Evolutionary conservation across 37 sponge, comb jelly and placozoan species (phyloP), one percentile per base, ranked within the genome.

Genomic region (Crambe crambe): DNA sequence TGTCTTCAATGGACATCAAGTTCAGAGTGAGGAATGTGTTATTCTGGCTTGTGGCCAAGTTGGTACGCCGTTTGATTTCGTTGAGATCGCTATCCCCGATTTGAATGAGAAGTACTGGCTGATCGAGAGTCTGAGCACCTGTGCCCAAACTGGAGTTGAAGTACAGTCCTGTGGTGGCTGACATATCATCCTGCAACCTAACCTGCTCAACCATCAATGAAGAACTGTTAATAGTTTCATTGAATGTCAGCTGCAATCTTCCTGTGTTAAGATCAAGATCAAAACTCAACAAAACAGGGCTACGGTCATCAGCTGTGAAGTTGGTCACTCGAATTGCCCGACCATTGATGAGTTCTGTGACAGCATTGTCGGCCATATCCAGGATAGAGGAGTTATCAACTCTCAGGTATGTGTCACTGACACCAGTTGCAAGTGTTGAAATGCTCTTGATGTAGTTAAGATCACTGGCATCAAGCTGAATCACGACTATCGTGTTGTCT

Each of bases 401-500:
- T 39, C 67, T n/a, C 15, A 96, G 65, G 67, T 78, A 92, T 1
- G 96, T 96, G 84, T 87, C 87, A 22, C 70, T 22, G 1, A 3
- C 25, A 36, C 59, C 23, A 0, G 93, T 92, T 1, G 86, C 88
- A 26, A 96, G 70, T 25, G 37, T 54, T 39, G 80, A 61, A 51
- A 87, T 39, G 35, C 79, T 73, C 83, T 96, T 96, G 74, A 96
- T 92, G 91, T 89, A 89, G 77, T 95, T 89, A 31, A 95, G 60
- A 79, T 95, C 96, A 57, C 68, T 75, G 15, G 76, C 78, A 69
- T 70, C 80, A 39, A 96, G 72, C 41, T 87, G 85, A 21, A 96
- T 54, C 30, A 73, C 83, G 51, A 96, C 81, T 6, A 76, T 31
- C 21, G 87, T 89, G 21, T 73, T 68, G 75, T 92, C 80, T 39